These are phyloP conservation scores for Pseudochirops cupreus DNA, from an alignment of 2,797 vertebrate species.

Conservation along the genomic window DNA sequence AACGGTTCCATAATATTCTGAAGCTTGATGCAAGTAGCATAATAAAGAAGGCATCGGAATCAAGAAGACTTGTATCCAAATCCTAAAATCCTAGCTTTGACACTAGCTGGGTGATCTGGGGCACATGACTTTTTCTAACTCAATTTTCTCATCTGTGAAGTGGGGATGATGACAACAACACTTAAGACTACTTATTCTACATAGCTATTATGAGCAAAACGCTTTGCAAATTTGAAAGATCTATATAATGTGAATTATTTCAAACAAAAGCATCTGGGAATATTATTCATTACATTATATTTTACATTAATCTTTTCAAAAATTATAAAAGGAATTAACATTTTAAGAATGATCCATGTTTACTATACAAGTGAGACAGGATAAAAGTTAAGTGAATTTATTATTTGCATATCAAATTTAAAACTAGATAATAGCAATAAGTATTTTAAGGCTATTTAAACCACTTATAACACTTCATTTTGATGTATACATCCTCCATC, in stretches of 20 bases:
- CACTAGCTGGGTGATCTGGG: constrained; percentile 26
- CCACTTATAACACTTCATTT: neutral
- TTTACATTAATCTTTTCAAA: neutral
- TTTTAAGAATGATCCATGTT: neutral
- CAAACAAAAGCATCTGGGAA: neutral
- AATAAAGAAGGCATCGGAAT: neutral
- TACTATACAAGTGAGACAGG: neutral
- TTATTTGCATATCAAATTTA: neutral
- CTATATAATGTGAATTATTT: neutral
- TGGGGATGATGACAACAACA: neutral
- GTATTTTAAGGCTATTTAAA: neutral
- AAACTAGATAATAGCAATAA: neutral
- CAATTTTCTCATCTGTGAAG: constrained; percentile 40
- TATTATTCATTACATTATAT: neutral
- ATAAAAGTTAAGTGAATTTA: neutral
- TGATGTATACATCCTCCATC: neutral
- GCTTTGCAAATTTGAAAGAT: neutral
- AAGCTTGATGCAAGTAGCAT: neutral
- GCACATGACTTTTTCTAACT: constrained; percentile 39
- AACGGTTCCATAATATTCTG: neutral
- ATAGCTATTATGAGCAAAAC: neutral
- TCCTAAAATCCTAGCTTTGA: neutral
- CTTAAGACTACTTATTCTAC: neutral
- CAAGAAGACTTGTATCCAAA: neutral
- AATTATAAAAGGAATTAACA: neutral